Evolutionary conservation across 2,797 vertebrate genomes (phyloP), one percentile per base, ranked within the genome.

Genomic region (Manis javanica): DNA sequence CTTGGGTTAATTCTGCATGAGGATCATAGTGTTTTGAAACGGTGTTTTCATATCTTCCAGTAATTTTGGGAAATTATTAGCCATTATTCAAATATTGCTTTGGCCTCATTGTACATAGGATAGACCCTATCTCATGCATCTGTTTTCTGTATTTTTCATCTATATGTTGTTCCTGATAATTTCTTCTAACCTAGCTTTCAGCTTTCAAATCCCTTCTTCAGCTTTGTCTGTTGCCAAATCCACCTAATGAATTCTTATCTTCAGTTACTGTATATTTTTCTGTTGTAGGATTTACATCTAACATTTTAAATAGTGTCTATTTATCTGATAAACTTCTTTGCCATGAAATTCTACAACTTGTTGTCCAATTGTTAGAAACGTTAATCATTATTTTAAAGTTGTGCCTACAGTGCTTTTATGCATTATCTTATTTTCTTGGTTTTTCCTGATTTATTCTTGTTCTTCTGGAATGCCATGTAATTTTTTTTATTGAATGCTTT

Each of bases 121-220:
- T 55, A 53, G 31, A 68, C n/a, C 6, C 1, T 39, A 7, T 63
- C 59, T 68, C 18, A 19, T 8, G 34, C 42, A 12, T 34, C 16
- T 83, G 29, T 93, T 83, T 55, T 39, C 24, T 57, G 23, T 64
- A 10, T 59, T 90, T 90, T 59, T 57, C 31, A 49, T 71, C 24
- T 87, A 21, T 39, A 85, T 16, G 85, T 75, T 55, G 46, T 12
- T 26, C 46, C 91, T 69, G 29, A 7, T 92, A 68, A 87, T 64
- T 95, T 88, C 15, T 90, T 79, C n/a, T 63, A 78, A 78, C 26
- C 46, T 90, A 89, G 26, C 11, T 86, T 95, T 92, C 8, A 57
- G 6, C 53, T 93, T 78, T 57, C 49, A 78, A 63, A 84, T 88
- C 6, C 18, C 2, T n/a, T 61, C 34, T 92, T 87, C 29, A 3